Base-by-base conservation (phyloP, 1,140 invertebrate species). In the Aphis craccivora region DNA sequence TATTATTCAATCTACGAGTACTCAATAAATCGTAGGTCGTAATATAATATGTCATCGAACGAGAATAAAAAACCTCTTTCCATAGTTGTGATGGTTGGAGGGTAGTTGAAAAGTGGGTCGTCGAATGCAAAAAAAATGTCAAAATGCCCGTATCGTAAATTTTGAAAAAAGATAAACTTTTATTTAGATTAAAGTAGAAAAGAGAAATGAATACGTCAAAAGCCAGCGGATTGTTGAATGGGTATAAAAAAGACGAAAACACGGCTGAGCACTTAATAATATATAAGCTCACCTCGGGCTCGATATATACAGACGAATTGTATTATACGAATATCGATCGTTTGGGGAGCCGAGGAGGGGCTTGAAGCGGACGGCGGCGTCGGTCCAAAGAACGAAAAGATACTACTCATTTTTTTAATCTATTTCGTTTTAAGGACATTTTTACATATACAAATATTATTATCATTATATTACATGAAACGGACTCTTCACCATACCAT, bases 281-380 rank as follows among this genome's bases (percentile, higher is more conserved):
- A 84, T 37, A 83, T 81, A 43, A 25, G 45, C 84, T 25, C 40
- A 30, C 84, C 9, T 40, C 43, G 40, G 11, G 40, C 25, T 5
- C 43, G 23, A 43, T 40, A 84, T 40, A 84, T 84, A 43, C 23
- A 43, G 9, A 84, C 43, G 45, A 14, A 22, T 48, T 48, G 30
- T 48, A 87, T 87, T 87, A 87, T 87, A 87, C 43, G 43, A 51
- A 51, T 48, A 87, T 87, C 30, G 86, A 87, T 51, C 86, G 60
- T n/a, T 76, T n/a, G 9, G 23, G 8, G 4, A 84, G 9, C 40
- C 4, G 7, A 25, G 86, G 86, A 87, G 6, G 30, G 30, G 18
- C 9, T 40, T 86, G 35, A 87, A 48, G 43, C 30, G 25, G 25
- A 25, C 25, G 84, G 84, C 25, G 40, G 40, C 43, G 25, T 30